Evolutionary conservation across 2,797 vertebrate species (phyloP), one percentile per base, ranked within the genome.

Genomic region (Megaceryle alcyon): DNA sequence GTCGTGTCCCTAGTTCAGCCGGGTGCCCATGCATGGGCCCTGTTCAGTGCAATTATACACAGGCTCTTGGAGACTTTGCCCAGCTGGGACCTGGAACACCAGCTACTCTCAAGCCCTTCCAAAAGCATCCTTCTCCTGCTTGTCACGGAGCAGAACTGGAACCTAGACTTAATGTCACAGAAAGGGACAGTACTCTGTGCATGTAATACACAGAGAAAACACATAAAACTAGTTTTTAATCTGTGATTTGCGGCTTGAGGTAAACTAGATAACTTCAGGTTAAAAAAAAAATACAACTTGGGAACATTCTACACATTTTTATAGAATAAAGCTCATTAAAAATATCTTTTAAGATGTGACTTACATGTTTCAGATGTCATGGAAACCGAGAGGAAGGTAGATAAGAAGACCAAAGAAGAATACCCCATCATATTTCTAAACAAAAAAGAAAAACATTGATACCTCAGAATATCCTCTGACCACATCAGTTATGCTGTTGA

Each of bases 331-430:
- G 3, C 31, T 82, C 18, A 88, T 72, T 39, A 88, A 39, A 82
- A 92, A 92, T 26, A 8, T 63, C 78, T 65, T 75, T 76, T 51
- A 54, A 79, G 93, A 68, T 9, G 4, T 43, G 14, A 96, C 97
- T 97, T 95, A 97, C 97, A 86, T 64, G 29, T 77, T 76, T 94
- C 57, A 7, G 56, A 83, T 85, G 90, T 54, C 60, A 69, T 6
- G 26, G 91, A 91, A 95, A 93, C 54, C 0, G 6, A 84, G 71
- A 96, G 14, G 60, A 96, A 93, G 63, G 84, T 17, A 77, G 70
- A 92, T 7, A 97, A 16, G 43, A 96, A 31, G 61, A 96, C 54
- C 64, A 96, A 90, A 59, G 31, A 63, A 44, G 44, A 14, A 23
- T 14, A 41, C 7, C 2, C 4, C 86, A 48, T 77, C 90, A 17